Base-by-base conservation (phyloP, 2,797 vertebrate genomes). In the Sphaeramia orbicularis region DNA sequence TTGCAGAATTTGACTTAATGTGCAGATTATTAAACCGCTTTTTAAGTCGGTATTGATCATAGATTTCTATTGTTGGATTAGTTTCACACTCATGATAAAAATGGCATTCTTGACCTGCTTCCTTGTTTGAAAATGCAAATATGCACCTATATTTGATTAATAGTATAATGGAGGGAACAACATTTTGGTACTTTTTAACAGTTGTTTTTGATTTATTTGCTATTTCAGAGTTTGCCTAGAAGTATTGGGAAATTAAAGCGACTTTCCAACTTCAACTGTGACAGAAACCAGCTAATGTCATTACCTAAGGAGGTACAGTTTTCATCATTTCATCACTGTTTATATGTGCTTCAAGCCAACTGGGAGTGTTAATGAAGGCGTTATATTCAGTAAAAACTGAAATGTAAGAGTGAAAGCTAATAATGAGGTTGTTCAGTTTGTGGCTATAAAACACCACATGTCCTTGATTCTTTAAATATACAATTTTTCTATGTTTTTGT, bases 201-300 rank as follows among this genome's bases (percentile, higher is more conserved):
- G 14, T 21, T n/a, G 35, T 47, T 65, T 58, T 35, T 49, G 1
- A n/a, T 63, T 47, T 6, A 7, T 70, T 64, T 72, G 1, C 70
- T 70, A 9, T 74, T 63, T 47, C 86, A 99, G 98, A 93, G 92
- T 65, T 95, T 99, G 91, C 97, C 98, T 3, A 95, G 94, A 87
- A 98, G 95, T 91, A 93, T 99, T 44, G 98, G 98, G 76, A 99
- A 96, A 89, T 92, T 99, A 65, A 98, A 97, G 93, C 96, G 94
- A 85, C 90, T 99, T 76, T 97, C 94, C 84, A 98, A 99, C 92
- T 95, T 99, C 85, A 99, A 99, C 91, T 96, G 95, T 76, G 98
- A 99, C 89, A 94, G 96, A 93, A 99, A 99, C 90, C 96, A 95
- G 85, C 91, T 99, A 86, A 83, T 90, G 15, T 94, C 93, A 65